phyloP scores from a whole-genome alignment of 1,140 invertebrate genomes.

The Aleiodes sp. region DNA sequence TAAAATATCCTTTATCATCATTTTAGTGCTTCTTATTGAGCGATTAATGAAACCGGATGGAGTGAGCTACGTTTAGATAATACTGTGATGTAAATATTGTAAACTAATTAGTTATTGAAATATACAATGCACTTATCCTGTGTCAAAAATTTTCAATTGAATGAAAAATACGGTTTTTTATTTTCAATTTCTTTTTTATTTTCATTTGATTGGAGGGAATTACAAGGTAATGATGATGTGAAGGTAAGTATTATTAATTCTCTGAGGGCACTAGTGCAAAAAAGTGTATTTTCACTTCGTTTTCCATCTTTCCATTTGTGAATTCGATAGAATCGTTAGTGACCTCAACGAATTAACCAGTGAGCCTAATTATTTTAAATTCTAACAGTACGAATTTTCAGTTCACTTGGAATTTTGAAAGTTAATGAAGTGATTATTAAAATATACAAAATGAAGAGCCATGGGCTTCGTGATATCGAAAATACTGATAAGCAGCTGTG shows the following conservation, averaged over 20 bases:
- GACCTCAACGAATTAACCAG: no score
- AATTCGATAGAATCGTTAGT: no score
- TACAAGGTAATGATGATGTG: no score
- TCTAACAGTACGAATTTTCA: conserved; percentile 47
- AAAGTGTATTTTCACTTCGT: no score
- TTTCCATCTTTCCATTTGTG: no score
- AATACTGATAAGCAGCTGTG: no score
- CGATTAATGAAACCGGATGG: background rate
- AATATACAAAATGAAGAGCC: background rate
- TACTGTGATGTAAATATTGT: conserved; percentile 57
- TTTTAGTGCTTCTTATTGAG: no score
- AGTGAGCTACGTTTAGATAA: background rate
- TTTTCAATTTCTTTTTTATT: background rate
- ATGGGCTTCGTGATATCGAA: no score
- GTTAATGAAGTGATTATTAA: background rate
- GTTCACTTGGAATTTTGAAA: background rate
- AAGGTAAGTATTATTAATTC: no score
- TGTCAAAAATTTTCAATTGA: conserved; percentile 29
- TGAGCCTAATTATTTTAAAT: conserved; percentile 42
- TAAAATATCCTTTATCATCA: no score
- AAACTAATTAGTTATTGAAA: conserved; percentile 48
- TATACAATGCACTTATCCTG: conserved; percentile 47
- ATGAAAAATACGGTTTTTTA: background rate
- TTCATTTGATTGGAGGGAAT: no score
- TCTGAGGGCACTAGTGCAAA: no score